Base-by-base conservation (phyloP, 2,888 invertebrate species). In the Nebria salina region DNA sequence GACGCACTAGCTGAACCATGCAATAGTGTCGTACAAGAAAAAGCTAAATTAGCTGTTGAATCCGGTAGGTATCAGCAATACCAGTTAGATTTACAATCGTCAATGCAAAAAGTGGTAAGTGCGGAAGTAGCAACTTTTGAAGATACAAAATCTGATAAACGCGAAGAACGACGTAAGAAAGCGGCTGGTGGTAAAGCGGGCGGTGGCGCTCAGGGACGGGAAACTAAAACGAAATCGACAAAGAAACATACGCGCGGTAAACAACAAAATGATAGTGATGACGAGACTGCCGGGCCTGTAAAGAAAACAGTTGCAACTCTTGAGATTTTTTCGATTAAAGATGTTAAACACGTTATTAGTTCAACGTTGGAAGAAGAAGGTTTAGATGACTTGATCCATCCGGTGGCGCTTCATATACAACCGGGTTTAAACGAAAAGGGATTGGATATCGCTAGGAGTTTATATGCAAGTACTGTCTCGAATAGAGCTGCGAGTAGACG, bases 141-240 rank as follows among this genome's bases (percentile, higher is more conserved):
- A 41, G 92, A 92, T 81, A 88, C 89, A 73, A 92, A 93, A 89
- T 89, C 92, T 66, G 95, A 96, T 85, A 94, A 94, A 86, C 93
- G 96, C 83, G 97, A 98, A 79, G 97, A 98, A 85, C 91, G 98
- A 11, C 92, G 97, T 82, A 96, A 96, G 86, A 97, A 97, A 87
- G 97, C 97, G 1, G 90, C 94, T 5, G 92, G 93, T 41, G 97
- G 97, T 1, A 98, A 97, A 91, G 94, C 94, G 75, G 98, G 98
- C 13, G 97, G 98, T 15, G 98, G 98, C 1, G 93, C 94, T 11
- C 98, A 98, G 88, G 98, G 98, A 0, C 91, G 98, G 65, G 98
- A 98, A 91, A 97, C 97, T 0, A 98, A 97, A 90, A 98, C 97
- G 0, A 98, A 97, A 87, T 95, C 97, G 1, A 95, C 95, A 0